Evolutionary conservation across 2,797 vertebrate genomes (phyloP).

Genomic region (Tarsius wallacei): DNA sequence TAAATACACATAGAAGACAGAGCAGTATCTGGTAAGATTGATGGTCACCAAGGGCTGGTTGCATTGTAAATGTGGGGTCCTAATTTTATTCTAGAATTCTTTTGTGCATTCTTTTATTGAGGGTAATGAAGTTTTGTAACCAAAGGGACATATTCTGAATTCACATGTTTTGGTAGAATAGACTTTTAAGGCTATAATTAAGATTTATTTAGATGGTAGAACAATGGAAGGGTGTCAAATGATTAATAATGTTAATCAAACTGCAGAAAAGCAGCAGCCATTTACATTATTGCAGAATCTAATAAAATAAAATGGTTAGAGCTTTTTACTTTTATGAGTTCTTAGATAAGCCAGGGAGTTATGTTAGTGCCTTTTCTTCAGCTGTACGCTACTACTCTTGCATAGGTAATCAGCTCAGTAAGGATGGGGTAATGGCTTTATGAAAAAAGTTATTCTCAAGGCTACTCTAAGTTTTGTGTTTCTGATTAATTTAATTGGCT

Average conservation of each 20-base stretch:
- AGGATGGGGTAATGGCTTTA: constrained; percentile 62
- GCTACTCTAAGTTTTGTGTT: constrained; percentile 72
- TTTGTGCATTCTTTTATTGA: constrained; percentile 11
- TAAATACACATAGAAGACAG: neutral
- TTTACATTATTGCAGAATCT: constrained; percentile 25
- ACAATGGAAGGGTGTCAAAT: constrained; percentile 6
- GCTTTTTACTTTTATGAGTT: constrained; percentile 66
- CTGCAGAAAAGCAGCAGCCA: constrained; percentile 35
- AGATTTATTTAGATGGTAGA: neutral
- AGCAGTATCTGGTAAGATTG: constrained; percentile 5
- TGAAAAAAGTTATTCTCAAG: constrained; percentile 74
- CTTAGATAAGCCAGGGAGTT: constrained; percentile 49
- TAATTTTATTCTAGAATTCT: constrained; percentile 31
- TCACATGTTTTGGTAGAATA: neutral
- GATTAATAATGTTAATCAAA: constrained; percentile 61
- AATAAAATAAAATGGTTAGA: constrained; percentile 65
- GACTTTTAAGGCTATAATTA: neutral
- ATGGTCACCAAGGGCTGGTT: neutral
- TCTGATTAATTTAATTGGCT: constrained; percentile 77
- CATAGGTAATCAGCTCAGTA: constrained; percentile 58
- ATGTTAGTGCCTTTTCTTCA: constrained; percentile 29
- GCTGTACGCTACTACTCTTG: constrained; percentile 63
- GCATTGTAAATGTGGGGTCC: neutral
- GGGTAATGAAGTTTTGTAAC: constrained; percentile 21
- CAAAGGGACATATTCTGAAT: constrained; percentile 8